Evolutionary conservation across 2,113 vertebrate species (phyloP).

Genomic region (Barbus barbus): DNA sequence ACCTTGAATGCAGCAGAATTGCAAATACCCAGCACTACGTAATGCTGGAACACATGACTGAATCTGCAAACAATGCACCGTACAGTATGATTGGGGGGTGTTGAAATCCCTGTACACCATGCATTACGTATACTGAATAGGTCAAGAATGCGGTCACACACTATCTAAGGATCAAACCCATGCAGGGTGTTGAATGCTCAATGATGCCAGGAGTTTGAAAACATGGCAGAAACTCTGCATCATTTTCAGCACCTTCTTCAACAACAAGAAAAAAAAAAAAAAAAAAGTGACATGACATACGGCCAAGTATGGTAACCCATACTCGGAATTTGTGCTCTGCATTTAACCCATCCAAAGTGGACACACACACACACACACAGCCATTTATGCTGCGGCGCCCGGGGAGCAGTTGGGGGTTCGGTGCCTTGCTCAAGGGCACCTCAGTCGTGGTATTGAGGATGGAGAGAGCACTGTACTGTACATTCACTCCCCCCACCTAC

Average conservation of each 20-base stretch:
- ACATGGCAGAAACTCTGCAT: background rate
- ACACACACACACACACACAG: no score
- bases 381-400: no score
- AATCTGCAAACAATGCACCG: background rate
- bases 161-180: slow-evolving; percentile 9
- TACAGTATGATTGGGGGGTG: background rate
- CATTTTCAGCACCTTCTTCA: slow-evolving; percentile 61
- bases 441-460: no score
- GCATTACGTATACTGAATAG: background rate
- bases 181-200: background rate
- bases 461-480: no score
- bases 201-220: background rate
- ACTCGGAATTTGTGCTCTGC: no score
- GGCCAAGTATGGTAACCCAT: no score
- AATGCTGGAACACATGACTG: background rate
- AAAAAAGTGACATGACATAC: no score
- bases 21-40: slow-evolving; percentile 1
- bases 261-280: no score
- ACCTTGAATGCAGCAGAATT: slow-evolving; percentile 64
- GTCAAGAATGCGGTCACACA: slow-evolving; percentile 28
- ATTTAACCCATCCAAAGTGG: no score
- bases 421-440: no score
- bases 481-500: no score
- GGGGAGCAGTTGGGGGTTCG: no score
- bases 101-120: slow-evolving; percentile 8